Base-by-base conservation (phyloP, 2,888 invertebrate species). In the Sphaerophoria taeniata region DNA sequence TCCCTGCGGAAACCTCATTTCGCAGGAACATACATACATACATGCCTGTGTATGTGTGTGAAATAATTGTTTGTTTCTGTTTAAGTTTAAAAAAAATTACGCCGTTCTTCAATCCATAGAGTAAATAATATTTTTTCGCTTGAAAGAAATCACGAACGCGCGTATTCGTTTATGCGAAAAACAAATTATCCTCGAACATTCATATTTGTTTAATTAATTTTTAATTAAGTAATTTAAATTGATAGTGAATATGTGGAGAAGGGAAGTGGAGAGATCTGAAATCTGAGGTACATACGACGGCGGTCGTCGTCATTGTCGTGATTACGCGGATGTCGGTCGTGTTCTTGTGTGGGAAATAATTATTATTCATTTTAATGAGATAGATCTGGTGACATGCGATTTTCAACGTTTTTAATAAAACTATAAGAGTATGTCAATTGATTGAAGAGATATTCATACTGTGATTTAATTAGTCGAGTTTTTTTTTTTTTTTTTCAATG, bases 141-240 rank as follows among this genome's bases (percentile, higher is more conserved):
- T n/a, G 39, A 39, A 31, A 67, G 55, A 39, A 61, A 75, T 53
- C 73, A 79, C 51, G 33, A 36, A 43, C 75, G 49, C 33, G 34
- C 14, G 12, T 7, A 43, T 9, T 45, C 33, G 45, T 61, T 60
- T 43, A 60, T 43, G 31, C 31, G 36, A 14, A 69, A 60, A 31
- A 43, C 43, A 34, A 36, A 74, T 69, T 81, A 60, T 24, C 24
- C 55, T 39, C 36, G 33, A 45, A n/a, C n/a, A 39, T 43, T 75
- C 63, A 24, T 58, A 67, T 55, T 77, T 82, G 72, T 72, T 82
- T 77, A 77, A 82, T 82, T 82, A 69, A 61, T 69, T 77, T 77
- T 77, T 82, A 77, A 77, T 82, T 53, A 69, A 72, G 77, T 55
- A 72, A 72, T 65, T 77, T 67, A 53, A 67, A 67, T 53, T 53